A percentile compares a stretch with the other conserved stretches of the same genome.
Evolutionary conservation across 2,113 vertebrate genomes (phyloP).

Genomic region (Callipepla californica): DNA sequence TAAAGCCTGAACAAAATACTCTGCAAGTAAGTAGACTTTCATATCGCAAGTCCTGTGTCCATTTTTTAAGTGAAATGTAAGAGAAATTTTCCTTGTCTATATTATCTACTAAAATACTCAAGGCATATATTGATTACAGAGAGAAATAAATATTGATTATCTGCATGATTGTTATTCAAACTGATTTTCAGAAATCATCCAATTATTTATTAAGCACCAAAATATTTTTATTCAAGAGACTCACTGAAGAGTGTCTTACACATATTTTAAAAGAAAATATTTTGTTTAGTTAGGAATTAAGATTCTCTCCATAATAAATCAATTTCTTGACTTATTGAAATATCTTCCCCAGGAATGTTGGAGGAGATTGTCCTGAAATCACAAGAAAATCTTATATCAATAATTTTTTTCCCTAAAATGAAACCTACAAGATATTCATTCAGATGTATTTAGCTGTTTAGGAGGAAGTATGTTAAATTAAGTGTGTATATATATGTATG

Average conservation of each 20-base stretch:
- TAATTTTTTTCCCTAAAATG: not conserved
- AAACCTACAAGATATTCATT: not conserved
- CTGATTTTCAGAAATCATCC: not conserved
- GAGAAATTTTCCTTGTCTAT: not conserved
- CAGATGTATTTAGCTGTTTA: not conserved
- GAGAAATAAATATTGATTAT: constrained; percentile 29
- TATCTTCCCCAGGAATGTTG: not conserved
- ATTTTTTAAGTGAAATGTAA: not conserved
- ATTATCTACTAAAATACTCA: not conserved
- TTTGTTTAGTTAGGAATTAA: not conserved
- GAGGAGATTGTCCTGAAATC: not conserved
- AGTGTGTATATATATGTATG: too few species aligned
- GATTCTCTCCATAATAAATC: not conserved
- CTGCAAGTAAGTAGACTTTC: not conserved
- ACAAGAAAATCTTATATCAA: not conserved
- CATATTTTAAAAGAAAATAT: not conserved
- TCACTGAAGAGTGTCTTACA: not conserved
- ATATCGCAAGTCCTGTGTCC: not conserved
- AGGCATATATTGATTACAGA: not conserved
- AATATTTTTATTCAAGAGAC: not conserved
- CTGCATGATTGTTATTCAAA: not conserved
- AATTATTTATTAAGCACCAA: not conserved
- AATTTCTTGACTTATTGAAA: not conserved
- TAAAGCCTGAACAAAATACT: not conserved
- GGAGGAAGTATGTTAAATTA: not conserved